These are phyloP conservation scores for Limnothrissa miodon DNA, from an alignment of 2,113 vertebrate genomes.

Conservation along the genomic window DNA sequence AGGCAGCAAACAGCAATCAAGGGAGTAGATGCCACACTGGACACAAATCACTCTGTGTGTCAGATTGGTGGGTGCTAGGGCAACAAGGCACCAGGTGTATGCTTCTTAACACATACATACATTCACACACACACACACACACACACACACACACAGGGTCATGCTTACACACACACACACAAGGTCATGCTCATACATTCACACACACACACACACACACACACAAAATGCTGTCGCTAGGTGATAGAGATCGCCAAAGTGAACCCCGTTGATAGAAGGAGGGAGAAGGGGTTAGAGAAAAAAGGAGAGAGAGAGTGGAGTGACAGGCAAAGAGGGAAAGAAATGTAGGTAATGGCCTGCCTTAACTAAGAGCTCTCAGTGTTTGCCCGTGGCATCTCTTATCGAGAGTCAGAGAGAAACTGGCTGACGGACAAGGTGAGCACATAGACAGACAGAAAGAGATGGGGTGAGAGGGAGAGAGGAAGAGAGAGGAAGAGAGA, in stretches of 20 bases:
- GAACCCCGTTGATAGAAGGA: background rate
- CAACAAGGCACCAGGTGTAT: background rate
- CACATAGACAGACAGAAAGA: slow-evolving; percentile 4
- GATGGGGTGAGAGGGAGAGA: slow-evolving; percentile 15
- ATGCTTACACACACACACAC: background rate
- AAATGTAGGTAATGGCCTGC: background rate
- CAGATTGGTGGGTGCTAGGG: background rate
- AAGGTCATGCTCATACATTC: too few species aligned
- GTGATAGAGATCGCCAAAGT: background rate
- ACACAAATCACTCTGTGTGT: background rate
- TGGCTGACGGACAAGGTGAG: background rate
- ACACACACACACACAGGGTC: background rate
- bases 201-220: background rate
- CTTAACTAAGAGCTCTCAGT: background rate
- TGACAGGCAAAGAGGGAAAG: background rate
- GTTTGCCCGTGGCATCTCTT: background rate
- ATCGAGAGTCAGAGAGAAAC: background rate
- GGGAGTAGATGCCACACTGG: background rate
- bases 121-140: background rate
- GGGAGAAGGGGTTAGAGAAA: background rate
- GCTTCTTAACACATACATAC: background rate
- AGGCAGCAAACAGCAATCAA: background rate
- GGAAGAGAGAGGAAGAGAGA: background rate
- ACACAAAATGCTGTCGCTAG: background rate
- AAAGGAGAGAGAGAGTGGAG: background rate